phyloP scores from a whole-genome alignment of 2,888 invertebrate genomes.

The Dicycla oo region DNA sequence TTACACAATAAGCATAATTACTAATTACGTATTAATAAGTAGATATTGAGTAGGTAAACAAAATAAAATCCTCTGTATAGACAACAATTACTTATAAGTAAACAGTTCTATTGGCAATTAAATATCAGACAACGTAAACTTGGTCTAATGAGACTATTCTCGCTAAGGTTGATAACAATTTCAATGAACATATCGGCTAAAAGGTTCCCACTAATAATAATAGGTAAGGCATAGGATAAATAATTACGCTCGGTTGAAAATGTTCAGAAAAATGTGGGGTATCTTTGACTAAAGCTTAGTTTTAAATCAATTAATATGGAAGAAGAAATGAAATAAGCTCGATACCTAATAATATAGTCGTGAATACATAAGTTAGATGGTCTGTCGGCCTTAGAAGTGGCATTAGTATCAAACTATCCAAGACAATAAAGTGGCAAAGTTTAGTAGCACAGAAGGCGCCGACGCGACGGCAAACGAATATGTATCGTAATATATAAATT shows the following conservation, averaged over 20 bases:
- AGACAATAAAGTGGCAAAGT: constrained; percentile 36
- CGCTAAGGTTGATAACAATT: background rate
- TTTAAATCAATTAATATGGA: background rate
- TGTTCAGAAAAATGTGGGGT: background rate
- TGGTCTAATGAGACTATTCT: background rate
- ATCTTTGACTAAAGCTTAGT: background rate
- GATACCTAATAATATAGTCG: background rate
- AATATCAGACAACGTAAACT: background rate
- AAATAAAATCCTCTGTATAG: background rate
- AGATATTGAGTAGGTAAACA: background rate
- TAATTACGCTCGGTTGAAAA: too few species aligned
- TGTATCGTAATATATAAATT: constrained; percentile 36
- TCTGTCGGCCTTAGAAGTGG: constrained; percentile 15
- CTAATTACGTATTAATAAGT: background rate
- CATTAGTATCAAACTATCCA: constrained; percentile 7
- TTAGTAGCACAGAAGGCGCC: constrained; percentile 45
- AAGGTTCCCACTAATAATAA: background rate
- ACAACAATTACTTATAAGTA: constrained; percentile 8
- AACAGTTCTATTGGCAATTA: constrained; percentile 4
- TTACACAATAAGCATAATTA: background rate
- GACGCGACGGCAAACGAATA: constrained; percentile 25
- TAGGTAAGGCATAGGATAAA: background rate
- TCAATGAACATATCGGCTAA: background rate
- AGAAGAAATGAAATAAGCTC: background rate
- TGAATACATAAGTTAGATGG: background rate